These are phyloP conservation scores for Diplolepis rosae DNA, from an alignment of 2,888 invertebrate genomes.

Conservation along the genomic window DNA sequence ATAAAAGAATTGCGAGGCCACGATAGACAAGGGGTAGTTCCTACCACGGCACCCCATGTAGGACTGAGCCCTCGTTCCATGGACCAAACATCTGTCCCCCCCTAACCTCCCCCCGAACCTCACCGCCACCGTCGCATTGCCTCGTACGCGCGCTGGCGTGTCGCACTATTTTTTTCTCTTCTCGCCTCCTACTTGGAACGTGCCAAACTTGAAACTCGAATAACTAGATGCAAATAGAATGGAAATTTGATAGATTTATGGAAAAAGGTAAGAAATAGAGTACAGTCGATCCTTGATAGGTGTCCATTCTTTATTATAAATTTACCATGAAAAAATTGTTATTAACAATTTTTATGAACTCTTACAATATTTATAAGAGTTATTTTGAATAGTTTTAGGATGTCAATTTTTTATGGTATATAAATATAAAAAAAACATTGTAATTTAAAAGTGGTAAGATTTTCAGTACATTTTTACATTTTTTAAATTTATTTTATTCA, in stretches of 20 bases:
- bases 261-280: constrained; percentile 2
- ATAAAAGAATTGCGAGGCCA: constrained; percentile 33
- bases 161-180: constrained; percentile 35
- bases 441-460: too few species aligned
- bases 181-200: constrained; percentile 15
- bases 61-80: constrained; percentile 66
- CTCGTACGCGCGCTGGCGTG: constrained; percentile 44
- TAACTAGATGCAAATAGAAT: constrained; percentile 13
- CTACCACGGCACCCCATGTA: constrained; percentile 68
- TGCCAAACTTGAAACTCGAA: constrained; percentile 24
- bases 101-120: constrained; percentile 44
- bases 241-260: constrained; percentile 31
- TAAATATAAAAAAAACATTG: too few species aligned
- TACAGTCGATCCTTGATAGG: background rate
- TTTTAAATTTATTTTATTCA: too few species aligned
- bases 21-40: constrained; percentile 64
- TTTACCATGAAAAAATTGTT: too few species aligned
- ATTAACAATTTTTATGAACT: too few species aligned
- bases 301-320: background rate
- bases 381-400: too few species aligned
- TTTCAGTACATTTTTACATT: too few species aligned
- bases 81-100: constrained; percentile 72
- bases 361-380: too few species aligned
- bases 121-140: constrained; percentile 46
- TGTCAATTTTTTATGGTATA: too few species aligned